Base-by-base conservation (phyloP, 2,888 invertebrate species). In the Xylota segnis region DNA sequence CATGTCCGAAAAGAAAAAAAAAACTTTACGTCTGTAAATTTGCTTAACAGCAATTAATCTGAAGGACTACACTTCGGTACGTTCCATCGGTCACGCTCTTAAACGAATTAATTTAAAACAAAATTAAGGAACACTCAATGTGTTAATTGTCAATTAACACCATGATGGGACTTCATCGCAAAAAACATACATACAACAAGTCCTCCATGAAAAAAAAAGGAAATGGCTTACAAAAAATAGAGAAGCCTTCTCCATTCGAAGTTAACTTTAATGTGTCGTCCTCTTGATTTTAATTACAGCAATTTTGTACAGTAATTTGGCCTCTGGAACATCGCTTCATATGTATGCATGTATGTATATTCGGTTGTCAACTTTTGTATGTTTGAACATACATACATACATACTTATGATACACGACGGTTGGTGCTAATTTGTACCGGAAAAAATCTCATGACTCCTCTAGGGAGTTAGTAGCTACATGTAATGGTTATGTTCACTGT, bases 121-220 rank as follows among this genome's bases (percentile, higher is more conserved):
- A 66, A 84, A 81, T 79, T 81, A 81, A 84, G 59, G 56, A 71
- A 76, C 71, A 75, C 78, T 81, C 70, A 75, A 81, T 71, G 81
- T 84, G 84, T 81, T 84, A 84, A 84, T 84, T 79, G 84, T 71
- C 84, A 84, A 84, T 84, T 84, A 84, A 81, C 70, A 76, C 75
- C 65, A 76, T 52, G 63, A 74, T 40, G 68, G 40, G 32, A 9
- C 50, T 65, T 32, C 43, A 34, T 71, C 6, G 14, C 32, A 45
- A 40, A 40, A 47, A 58, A 40, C n/a, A n/a, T n/a, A 59, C 32
- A 34, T 61, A 65, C 10, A 27, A 16, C 12, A 18, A 32, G 58
- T 37, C 58, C 16, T 9, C 16, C 1, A 34, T 32, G 32, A 16
- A 56, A 61, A 70, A 78, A 54, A 23, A 2, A 29, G 52, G 32